Base-by-base conservation (phyloP, 2,113 vertebrate genomes). In the Dipodomys ordii region DNA sequence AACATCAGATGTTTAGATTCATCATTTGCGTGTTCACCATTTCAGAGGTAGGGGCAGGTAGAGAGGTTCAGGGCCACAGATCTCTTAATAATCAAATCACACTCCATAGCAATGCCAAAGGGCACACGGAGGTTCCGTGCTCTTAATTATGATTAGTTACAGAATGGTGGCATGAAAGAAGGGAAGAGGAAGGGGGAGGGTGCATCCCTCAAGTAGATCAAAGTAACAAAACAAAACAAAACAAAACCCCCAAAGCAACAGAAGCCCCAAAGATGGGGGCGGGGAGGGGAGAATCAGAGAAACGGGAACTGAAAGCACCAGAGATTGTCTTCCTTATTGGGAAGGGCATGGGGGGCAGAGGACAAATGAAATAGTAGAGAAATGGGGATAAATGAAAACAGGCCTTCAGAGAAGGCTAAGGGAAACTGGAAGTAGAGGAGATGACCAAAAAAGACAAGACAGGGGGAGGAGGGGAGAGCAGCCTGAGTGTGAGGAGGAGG, bases 11-110 rank as follows among this genome's bases (percentile, higher is more conserved):
- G 6, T 9, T 57, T 30, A 8, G 28, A 10, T 3, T 5, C 8
- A 6, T 39, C 6, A 11, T 77, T 53, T 72, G 8, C 18, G 27
- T 64, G 85, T 69, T 79, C 11, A 60, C 65, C 64, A 49, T 69
- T 82, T 69, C 7, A 8, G 22, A 77, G 67, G 81, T 27, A 69
- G 62, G 19, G 85, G 78, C 60, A 91, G 77, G 25, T 1, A 19
- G 0, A 69, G 0, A 65, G 0, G 1, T 69, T 74, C 3, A 1
- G 27, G 44, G 4, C 67, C n/a, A 8, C 32, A 68, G 32, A 77
- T 7, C 20, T 60, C 65, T 81, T 10, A 30, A 2, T 65, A 16
- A 49, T 64, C 20, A 32, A 44, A 69, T 46, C 20, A 19, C 35
- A 4, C 16, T 44, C 73, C 20, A 49, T 7, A 30, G 62, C 44